phyloP scores from a whole-genome alignment of 2,888 invertebrate genomes.

The Drosophila birchii region DNA sequence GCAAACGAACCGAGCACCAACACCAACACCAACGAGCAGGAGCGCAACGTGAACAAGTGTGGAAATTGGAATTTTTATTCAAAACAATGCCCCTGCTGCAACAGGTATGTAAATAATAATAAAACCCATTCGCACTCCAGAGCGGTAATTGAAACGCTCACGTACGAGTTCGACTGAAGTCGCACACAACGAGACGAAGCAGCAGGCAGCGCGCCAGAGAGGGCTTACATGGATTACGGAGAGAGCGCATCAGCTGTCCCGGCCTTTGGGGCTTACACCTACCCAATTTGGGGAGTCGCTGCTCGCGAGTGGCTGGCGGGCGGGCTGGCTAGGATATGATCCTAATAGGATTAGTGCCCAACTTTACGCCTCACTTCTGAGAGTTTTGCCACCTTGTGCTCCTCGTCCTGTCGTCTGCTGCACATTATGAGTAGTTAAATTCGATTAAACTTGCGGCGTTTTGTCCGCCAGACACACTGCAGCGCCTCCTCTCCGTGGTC shows the following conservation, averaged over 20 bases:
- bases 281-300: conserved; percentile 21
- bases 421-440: conserved; percentile 82
- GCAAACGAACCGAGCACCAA: conserved; percentile 29
- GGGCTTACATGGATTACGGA: not conserved
- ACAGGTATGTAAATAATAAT: conserved; percentile 85
- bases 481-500: conserved; percentile 46
- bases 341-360: conserved; percentile 83
- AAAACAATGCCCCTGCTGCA: conserved; percentile 85
- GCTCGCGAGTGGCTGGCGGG: conserved; percentile 25
- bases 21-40: conserved; percentile 20
- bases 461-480: conserved; percentile 44
- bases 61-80: conserved; percentile 84
- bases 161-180: conserved; percentile 56
- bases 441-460: conserved; percentile 82
- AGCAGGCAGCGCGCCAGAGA: not conserved
- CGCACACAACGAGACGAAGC: conserved; percentile 4
- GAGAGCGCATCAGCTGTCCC: conserved; percentile 34
- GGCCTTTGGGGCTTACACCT: conserved; percentile 22
- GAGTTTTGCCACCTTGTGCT: conserved; percentile 13
- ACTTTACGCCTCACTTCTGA: conserved; percentile 68
- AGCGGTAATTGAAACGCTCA: conserved; percentile 73
- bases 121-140: conserved; percentile 79
- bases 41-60: conserved; percentile 78
- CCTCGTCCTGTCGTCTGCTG: conserved; percentile 71
- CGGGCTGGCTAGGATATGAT: conserved; percentile 56